Evolutionary conservation across 2,888 invertebrate species (phyloP), one percentile per base, ranked within the genome.

Genomic region (Melanchra persicariae): DNA sequence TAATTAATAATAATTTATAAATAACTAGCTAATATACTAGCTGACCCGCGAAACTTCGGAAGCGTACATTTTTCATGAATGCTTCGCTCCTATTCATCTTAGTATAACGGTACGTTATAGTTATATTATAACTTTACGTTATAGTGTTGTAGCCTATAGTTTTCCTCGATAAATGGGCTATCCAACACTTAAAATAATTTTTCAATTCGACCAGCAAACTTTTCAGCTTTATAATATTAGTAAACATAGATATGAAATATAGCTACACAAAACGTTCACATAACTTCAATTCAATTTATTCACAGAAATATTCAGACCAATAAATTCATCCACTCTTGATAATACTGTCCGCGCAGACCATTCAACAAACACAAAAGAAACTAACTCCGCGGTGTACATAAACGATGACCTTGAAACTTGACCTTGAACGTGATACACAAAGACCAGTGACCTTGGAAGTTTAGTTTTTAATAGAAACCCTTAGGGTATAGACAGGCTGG

Each of bases 391-490:
- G 19, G 45, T 70, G 49, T 65, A 66, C 37, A 74, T 62, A 78
- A 74, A 62, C 55, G 51, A 30, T 63, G 61, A 77, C 80, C 61
- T 74, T 80, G 54, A 22, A 64, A 72, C 12, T 58, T 45, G 51
- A 58, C 57, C 64, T 74, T 80, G 57, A 37, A 22, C 9, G 5
- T 17, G 15, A 57, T 24, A 26, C 19, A 74, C 57, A 57, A 55
- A 63, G 65, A 61, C 55, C 54, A 24, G 12, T 61, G 64, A 74
- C 81, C 81, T 80, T 80, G 58, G 22, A 65, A 59, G 55, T 74
- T 62, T 12, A 68, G 60, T 73, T 77, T 62, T 64, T 64, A 74
- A 77, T 59, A 52, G 40, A 37, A 64, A 34, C 77, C 73, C 64
- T 68, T 43, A 65, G 67, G 64, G 58, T 40, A 49, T 45, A 67